Evolutionary conservation across 2,888 invertebrate genomes (phyloP).

Genomic region (Coenonympha glycerion): DNA sequence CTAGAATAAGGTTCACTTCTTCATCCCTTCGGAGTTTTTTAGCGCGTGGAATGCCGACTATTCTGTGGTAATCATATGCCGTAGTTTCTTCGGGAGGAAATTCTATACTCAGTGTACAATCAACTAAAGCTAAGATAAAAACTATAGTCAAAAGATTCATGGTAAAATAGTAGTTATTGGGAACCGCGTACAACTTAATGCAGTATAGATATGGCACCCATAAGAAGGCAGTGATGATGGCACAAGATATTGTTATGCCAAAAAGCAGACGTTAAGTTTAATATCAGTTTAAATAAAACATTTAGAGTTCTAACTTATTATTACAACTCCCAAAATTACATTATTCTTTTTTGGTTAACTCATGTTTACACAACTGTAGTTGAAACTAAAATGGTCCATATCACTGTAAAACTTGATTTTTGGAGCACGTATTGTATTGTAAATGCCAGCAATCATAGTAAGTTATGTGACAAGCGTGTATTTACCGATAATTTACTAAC

Average conservation of each 20-base stretch:
- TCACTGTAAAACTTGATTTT: neutral
- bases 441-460: conserved; percentile 3
- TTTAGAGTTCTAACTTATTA: neutral
- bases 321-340: neutral
- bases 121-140: conserved; percentile 32
- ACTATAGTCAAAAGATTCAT: conserved; percentile 25
- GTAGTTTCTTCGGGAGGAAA: conserved; percentile 27
- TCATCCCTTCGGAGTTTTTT: conserved; percentile 37
- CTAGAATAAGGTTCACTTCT: conserved; percentile 22
- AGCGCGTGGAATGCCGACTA: conserved; percentile 44
- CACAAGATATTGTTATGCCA: too few relatives aligned
- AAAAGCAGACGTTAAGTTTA: too few relatives aligned
- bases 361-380: neutral
- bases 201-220: too few relatives aligned
- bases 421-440: neutral
- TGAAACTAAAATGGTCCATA: neutral
- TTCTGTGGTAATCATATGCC: conserved; percentile 41
- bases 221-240: too few relatives aligned
- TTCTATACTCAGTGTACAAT: conserved; percentile 28
- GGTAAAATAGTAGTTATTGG: neutral
- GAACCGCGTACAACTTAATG: too few relatives aligned
- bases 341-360: too few relatives aligned
- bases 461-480: conserved; percentile 1
- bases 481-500: conserved; percentile 3
- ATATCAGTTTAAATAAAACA: too few relatives aligned